Percentiles rank a stretch among this genome's conserved stretches.
Conservation (phyloP, 2,113 vertebrate species). For the Spizaetus ornatus region DNA sequence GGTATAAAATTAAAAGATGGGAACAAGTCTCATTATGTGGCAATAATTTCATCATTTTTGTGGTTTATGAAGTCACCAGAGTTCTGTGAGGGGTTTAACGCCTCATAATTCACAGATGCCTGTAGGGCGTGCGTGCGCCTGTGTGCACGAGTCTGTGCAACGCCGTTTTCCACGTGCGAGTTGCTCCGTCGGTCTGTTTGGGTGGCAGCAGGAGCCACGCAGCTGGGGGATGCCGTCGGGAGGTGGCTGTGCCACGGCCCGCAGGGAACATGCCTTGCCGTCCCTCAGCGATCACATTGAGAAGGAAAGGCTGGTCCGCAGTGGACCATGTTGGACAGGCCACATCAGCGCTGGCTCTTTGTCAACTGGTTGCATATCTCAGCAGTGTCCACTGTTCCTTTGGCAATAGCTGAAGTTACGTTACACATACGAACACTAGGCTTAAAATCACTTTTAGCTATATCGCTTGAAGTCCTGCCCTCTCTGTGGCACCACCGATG, state of each 20-base stretch:
- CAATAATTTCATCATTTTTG: conserved; percentile 1
- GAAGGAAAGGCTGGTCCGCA: neutral
- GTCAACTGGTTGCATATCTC: neutral
- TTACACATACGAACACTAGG: neutral
- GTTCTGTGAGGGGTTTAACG: neutral
- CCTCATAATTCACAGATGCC: neutral
- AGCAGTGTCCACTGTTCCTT: neutral
- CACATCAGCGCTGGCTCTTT: neutral
- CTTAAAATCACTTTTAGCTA: neutral
- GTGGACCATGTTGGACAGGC: neutral
- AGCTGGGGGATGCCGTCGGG: neutral
- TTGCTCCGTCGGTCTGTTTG: rapidly evolving
- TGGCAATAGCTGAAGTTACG: neutral
- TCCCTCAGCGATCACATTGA: rapidly evolving
- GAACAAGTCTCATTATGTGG: neutral
- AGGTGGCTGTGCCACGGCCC: neutral
- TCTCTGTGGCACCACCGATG: neutral
- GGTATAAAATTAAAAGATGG: neutral
- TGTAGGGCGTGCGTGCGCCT: neutral
- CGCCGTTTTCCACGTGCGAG: neutral
- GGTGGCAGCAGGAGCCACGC: neutral
- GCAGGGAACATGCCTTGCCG: rapidly evolving
- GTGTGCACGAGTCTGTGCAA: rapidly evolving
- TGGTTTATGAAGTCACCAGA: conserved; percentile 30
- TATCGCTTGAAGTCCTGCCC: neutral